Evolutionary conservation across 2,113 vertebrate genomes (phyloP), one percentile per base, ranked within the genome.

Genomic region (Geococcyx californianus): DNA sequence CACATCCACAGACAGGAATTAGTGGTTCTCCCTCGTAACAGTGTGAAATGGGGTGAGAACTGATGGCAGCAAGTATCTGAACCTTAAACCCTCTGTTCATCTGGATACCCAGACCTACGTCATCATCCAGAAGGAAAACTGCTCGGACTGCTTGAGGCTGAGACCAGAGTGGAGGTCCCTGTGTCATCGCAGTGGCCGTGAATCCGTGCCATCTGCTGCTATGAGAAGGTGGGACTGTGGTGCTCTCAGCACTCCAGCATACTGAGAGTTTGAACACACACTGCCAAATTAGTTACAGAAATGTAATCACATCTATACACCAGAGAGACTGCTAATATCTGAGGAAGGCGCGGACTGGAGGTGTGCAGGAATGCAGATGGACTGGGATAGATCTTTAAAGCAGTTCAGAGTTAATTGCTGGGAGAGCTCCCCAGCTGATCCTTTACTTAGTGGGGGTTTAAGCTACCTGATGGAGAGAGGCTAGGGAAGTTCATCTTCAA

Each of bases 151-250:
- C 80, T 10, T 4, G 14, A 59, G 36, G 33, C 47, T 45, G 76
- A 29, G 59, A 28, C 15, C 82, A 16, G 68, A 24, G 52, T 0
- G 10, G 58, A 56, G 73, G 76, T 68, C 29, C 70, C 76, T 3
- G 11, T 82, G 64, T 19, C 63, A 31, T 67, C 26, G 5, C 2
- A 1, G 66, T 3, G 63, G 60, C 10, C 3, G 1, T 2, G 36
- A 64, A 45, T 54, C 13, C 2, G 72, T 63, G 88, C 93, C 95
- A 91, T 45, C 95, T 59, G 91, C 18, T 19, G 16, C 28, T 13
- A 3, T 0, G 7, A 3, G 62, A 40, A 29, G 2, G 3, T 10
- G 79, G 84, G 79, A 7, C 78, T 6, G 18, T 3, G 42, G 29
- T 5, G 81, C 51, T 64, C 76, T 52, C 47, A 6, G 60, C 1